phyloP scores from a whole-genome alignment of 2,888 invertebrate species.

The Agonopterix arenella region DNA sequence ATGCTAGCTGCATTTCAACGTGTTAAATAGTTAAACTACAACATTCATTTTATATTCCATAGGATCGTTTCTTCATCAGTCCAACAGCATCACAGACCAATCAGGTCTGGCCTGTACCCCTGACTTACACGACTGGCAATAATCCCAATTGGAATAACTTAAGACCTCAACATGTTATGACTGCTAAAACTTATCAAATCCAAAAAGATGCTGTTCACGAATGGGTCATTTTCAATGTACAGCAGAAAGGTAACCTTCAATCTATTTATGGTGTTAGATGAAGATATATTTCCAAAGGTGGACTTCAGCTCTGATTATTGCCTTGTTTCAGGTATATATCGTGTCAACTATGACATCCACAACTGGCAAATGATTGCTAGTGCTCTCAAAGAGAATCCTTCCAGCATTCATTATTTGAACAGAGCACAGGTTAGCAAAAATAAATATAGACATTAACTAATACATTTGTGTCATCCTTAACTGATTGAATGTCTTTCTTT shows the following conservation, averaged over 20 bases:
- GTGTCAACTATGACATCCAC: slow-evolving; percentile 79
- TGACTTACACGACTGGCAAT: slow-evolving; percentile 54
- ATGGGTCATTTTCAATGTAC: slow-evolving; percentile 80
- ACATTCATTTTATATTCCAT: slow-evolving; percentile 7
- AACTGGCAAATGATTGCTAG: slow-evolving; percentile 73
- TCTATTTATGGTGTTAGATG: too few relatives aligned
- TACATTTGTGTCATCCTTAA: too few relatives aligned
- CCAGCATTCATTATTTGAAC: slow-evolving; percentile 79
- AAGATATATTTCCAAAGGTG: too few relatives aligned
- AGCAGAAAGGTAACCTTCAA: slow-evolving; percentile 67
- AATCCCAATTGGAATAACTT: slow-evolving; percentile 54
- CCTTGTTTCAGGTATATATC: slow-evolving; percentile 74
- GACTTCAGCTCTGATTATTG: too few relatives aligned
- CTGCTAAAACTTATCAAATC: slow-evolving; percentile 22
- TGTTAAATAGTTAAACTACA: too few relatives aligned
- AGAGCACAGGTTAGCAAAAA: slow-evolving; percentile 80
- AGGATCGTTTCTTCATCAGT: slow-evolving; percentile 61
- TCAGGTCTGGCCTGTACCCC: slow-evolving; percentile 60
- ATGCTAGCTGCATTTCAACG: too few relatives aligned
- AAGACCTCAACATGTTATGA: slow-evolving; percentile 37
- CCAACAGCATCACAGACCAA: slow-evolving; percentile 28
- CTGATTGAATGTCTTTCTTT: background rate
- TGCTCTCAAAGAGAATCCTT: slow-evolving; percentile 43
- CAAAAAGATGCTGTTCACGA: slow-evolving; percentile 39
- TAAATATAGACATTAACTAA: too few relatives aligned